Evolutionary conservation across 2,888 invertebrate species (phyloP), one percentile per base, ranked within the genome.

Genomic region (Drosophila anomalipes): DNA sequence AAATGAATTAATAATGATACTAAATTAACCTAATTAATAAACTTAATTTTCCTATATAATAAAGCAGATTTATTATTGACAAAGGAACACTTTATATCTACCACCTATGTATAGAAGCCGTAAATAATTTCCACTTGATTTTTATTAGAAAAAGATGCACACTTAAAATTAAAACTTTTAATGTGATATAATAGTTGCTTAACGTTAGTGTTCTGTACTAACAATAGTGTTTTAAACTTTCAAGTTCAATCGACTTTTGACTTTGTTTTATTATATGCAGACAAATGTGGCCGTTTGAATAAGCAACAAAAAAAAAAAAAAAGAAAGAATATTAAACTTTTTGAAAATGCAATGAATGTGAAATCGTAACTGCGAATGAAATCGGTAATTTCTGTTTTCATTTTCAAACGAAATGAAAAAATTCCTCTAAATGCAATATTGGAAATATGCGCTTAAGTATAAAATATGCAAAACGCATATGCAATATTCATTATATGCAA

Each of bases 401-500:
- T 26, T 47, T 26, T 26, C 26, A 26, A 47, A 4, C 16, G 16
- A 47, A 5, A 44, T 44, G 12, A 9, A 47, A 47, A 47, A 16
- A 16, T 47, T 16, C 1, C 9, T 4, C 4, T 26, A 47, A 47
- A 47, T 26, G 47, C 16, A 26, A 26, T 26, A 26, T 26, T 7
- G 26, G 16, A 47, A 16, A 47, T 47, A 26, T 16, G 26, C 22
- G 26, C 9, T 47, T 26, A 16, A 16, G 16, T 9, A 47, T 47
- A 47, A 47, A 47, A 26, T 47, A 47, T 26, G 26, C 16, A 16
- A 26, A 47, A 9, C 16, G 26, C 16, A 16, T 16, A 2, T 28
- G 47, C 47, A 26, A 47, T 26, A 47, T 47, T 47, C 16, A 47
- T 16, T 47, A 16, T 47, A 47, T 47, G 47, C 47, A 26, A 47